phyloP scores from a whole-genome alignment of 2,888 invertebrate species.

The Belgica antarctica region DNA sequence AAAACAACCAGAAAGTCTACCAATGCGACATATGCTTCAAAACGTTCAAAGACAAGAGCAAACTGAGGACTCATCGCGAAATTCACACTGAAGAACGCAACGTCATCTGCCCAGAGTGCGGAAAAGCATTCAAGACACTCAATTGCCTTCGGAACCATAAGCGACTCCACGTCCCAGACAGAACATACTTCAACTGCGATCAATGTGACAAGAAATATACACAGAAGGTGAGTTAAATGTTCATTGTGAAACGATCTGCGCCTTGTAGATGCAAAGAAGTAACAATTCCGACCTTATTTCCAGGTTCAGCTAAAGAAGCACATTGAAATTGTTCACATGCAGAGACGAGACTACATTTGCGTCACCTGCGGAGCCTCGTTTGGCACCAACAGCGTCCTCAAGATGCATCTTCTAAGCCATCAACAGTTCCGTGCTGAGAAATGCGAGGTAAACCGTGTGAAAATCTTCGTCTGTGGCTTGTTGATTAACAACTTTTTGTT shows the following conservation, averaged over 20 bases:
- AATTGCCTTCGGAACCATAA: conserved; percentile 31
- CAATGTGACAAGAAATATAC: conserved; percentile 34
- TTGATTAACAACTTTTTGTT: not conserved
- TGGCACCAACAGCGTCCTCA: conserved; percentile 29
- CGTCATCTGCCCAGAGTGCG: conserved; percentile 20
- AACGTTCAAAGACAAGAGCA: conserved; percentile 25
- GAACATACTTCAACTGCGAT: conserved; percentile 29
- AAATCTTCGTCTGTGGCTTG: not conserved
- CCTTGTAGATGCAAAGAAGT: too few relatives aligned
- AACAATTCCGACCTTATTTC: not conserved
- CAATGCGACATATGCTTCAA: conserved; percentile 26
- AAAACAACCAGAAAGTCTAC: not conserved
- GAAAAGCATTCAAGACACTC: conserved; percentile 30
- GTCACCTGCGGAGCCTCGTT: conserved; percentile 25
- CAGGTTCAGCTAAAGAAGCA: conserved; percentile 32
- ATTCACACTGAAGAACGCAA: conserved; percentile 34
- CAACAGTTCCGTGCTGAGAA: not conserved
- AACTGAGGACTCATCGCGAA: conserved; percentile 14
- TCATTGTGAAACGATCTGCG: not conserved
- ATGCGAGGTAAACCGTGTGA: conserved; percentile 1
- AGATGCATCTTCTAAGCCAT: conserved; percentile 29
- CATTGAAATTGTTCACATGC: conserved; percentile 35
- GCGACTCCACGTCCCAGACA: conserved; percentile 8
- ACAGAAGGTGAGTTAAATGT: conserved; percentile 26
- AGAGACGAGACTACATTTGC: conserved; percentile 16